A percentile compares a stretch with the other conserved stretches of the same genome.
Evolutionary conservation across 2,113 vertebrate genomes (phyloP).

Genomic region (Bubalus kerabau): DNA sequence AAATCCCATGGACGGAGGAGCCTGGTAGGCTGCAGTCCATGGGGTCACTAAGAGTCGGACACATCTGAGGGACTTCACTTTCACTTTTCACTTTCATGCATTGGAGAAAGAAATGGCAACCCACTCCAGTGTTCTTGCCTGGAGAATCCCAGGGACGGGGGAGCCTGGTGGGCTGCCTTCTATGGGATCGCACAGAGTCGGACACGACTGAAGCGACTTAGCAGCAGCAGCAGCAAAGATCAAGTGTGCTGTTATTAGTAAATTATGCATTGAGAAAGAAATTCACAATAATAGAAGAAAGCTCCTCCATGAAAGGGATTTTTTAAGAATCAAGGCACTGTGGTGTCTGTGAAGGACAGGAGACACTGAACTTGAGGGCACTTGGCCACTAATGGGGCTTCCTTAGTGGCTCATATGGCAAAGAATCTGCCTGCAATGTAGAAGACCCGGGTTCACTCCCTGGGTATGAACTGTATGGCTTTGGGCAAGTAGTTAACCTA

Average conservation of each 20-base stretch:
- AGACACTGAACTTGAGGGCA: not conserved
- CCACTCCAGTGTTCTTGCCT: no score
- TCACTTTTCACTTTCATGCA: no score
- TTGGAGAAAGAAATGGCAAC: no score
- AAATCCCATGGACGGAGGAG: no score
- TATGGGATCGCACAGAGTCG: accelerated
- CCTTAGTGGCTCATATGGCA: not conserved
- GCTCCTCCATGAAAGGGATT: not conserved
- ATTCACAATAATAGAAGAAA: not conserved
- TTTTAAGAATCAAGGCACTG: not conserved
- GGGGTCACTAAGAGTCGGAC: accelerated
- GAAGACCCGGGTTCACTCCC: not conserved
- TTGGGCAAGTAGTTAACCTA: not conserved
- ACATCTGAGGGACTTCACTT: no score
- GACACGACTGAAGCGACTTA: no score
- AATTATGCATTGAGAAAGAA: not conserved
- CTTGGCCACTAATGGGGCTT: not conserved
- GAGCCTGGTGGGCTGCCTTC: no score
- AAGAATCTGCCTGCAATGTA: not conserved
- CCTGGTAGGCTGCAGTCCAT: no score
- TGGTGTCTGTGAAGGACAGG: not conserved
- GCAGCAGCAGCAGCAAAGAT: not conserved
- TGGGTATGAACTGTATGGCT: not conserved
- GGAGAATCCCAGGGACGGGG: no score
- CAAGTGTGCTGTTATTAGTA: not conserved